These are phyloP conservation scores for Anabacerthia variegaticeps DNA, from an alignment of 2,797 vertebrate species.

Conservation along the genomic window DNA sequence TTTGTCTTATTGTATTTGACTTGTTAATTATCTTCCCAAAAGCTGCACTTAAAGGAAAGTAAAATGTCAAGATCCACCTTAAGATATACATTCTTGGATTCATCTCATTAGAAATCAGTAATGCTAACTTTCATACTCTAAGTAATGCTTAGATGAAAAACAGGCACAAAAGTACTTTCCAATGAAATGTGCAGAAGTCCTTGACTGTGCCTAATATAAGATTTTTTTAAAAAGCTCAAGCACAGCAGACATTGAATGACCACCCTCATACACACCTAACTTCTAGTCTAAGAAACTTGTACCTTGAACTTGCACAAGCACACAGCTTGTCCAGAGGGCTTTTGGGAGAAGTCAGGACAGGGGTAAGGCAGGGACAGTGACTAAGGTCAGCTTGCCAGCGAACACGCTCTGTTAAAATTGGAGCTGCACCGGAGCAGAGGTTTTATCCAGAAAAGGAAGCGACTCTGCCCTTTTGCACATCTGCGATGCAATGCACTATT, in stretches of 20 bases:
- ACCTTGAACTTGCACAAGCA: neutral
- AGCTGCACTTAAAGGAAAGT: neutral
- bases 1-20: neutral
- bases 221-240: neutral
- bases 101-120: neutral
- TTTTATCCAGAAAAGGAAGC: neutral
- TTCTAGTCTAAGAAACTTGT: neutral
- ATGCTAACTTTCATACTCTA: neutral
- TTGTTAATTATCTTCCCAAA: slow-evolving; percentile 14
- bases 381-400: neutral
- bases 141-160: neutral
- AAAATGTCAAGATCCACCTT: neutral
- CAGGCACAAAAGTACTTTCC: neutral
- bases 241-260: neutral
- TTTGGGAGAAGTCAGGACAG: neutral
- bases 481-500: neutral
- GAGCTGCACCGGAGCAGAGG: neutral
- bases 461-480: neutral
- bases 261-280: neutral
- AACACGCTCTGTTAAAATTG: neutral
- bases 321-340: neutral
- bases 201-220: neutral
- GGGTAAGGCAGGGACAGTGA: neutral
- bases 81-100: neutral
- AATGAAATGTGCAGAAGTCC: neutral